Evolutionary conservation across 2,113 vertebrate species (phyloP).

Genomic region (Lathamus discolor): DNA sequence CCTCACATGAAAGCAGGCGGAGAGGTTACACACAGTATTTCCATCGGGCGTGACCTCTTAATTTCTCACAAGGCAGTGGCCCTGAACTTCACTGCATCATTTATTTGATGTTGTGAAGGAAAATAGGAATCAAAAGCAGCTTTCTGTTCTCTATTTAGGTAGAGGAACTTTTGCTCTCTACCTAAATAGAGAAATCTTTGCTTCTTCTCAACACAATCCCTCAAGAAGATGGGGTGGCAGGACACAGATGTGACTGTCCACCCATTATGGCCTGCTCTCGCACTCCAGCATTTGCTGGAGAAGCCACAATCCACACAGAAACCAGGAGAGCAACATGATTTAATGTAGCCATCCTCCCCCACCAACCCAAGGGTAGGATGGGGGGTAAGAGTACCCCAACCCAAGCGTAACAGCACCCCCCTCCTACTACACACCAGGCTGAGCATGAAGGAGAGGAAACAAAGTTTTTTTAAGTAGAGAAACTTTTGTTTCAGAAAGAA

Average conservation of each 20-base stretch:
- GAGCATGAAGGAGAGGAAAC: not conserved
- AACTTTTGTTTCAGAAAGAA: not conserved
- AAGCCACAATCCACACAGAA: not conserved
- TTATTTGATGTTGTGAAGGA: not conserved
- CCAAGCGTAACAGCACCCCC: not conserved
- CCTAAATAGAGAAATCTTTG: not conserved
- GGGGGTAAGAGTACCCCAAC: not conserved
- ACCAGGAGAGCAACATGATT: not conserved
- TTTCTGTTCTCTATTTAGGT: not conserved
- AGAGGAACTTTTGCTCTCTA: not conserved
- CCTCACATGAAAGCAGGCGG: not conserved
- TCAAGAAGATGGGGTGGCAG: not conserved
- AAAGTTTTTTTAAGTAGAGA: not conserved
- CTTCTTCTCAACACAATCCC: not conserved
- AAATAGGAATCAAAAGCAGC: not conserved
- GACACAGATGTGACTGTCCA: not conserved
- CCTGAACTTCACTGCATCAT: not conserved
- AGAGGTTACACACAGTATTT: not conserved
- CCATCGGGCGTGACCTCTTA: not conserved
- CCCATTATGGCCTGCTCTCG: not conserved
- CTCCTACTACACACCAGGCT: not conserved
- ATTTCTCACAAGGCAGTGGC: not conserved
- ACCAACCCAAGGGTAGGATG: not conserved
- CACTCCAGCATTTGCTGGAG: too few relatives aligned
- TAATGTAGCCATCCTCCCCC: not conserved